Conservation (phyloP, 2,797 vertebrate species). For the Rhinatrema bivittatum region DNA sequence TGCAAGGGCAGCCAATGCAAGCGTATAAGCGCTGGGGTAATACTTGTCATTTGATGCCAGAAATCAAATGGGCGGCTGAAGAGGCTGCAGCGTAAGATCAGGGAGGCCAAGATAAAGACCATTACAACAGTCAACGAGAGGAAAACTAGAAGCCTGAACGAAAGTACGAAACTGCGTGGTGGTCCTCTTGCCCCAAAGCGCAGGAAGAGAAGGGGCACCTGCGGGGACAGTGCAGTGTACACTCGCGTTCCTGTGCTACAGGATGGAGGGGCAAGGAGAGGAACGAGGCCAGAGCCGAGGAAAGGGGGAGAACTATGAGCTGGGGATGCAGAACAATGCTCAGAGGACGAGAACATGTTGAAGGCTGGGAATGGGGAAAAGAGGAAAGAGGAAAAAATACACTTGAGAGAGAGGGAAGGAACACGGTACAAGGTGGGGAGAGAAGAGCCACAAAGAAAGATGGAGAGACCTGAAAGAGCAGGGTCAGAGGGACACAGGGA, state of each 20-base stretch:
- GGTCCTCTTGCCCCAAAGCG: no score
- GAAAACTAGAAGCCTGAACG: no score
- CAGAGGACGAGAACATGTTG: not conserved
- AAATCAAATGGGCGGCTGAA: no score
- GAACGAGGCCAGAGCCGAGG: not conserved
- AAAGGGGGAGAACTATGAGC: no score
- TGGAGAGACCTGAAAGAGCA: not conserved
- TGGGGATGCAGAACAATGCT: not conserved
- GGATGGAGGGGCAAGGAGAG: not conserved
- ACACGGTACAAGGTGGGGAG: fast-evolving
- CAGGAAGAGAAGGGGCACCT: not conserved
- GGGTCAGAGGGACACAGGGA: fast-evolving
- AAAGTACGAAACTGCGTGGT: no score
- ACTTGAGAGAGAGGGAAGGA: fast-evolving
- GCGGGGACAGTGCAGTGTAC: not conserved
- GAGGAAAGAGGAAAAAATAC: not conserved
- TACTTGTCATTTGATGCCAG: no score
- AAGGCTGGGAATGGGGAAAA: not conserved
- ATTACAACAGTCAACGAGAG: no score
- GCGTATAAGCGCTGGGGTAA: no score
- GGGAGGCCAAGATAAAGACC: no score
- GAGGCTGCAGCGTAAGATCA: no score
- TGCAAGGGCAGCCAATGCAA: no score
- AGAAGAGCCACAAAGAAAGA: not conserved
- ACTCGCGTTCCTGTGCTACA: fast-evolving